Base-by-base conservation (phyloP, 1,140 invertebrate species). In the Drosophila chauvacae region DNA sequence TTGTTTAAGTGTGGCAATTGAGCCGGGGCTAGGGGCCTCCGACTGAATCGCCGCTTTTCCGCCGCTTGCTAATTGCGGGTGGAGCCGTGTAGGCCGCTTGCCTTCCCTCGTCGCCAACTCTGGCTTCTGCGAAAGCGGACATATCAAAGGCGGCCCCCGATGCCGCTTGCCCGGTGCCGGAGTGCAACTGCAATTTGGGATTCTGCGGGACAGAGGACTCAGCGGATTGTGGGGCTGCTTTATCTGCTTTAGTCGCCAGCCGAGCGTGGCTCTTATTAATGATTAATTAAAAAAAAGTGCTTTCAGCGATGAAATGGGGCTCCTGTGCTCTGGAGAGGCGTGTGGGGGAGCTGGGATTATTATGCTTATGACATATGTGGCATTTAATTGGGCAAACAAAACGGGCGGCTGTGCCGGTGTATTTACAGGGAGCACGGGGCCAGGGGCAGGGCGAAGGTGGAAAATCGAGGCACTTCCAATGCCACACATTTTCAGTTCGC, bases 331-430 rank as follows among this genome's bases (percentile, higher is more conserved):
- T 4, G 18, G 0, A 45, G 44, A 7, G 9, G 20, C 1, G 44
- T 16, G 51, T 0, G 30, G 41, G 33, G 30, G 16, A 13, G 18
- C 45, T 23, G 50, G n/a, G 51, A 53, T 55, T 74, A 70, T 77
- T 74, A 70, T 77, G 74, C 75, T 64, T 87, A 87, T 87, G 84
- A 87, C 85, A 90, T 84, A 90, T 90, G 78, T 90, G 75, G 85
- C 74, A 90, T 90, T 90, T 90, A 85, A 90, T 90, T 88, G 85
- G 84, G 75, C 85, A 81, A 90, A 90, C 81, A 81, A 85, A 90
- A 77, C 78, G 78, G 74, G 55, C 51, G 59, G 65, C 68, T 64
- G 73, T 76, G 70, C 72, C 77, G 73, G 79, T 77, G 55, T 58
- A 70, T 73, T 76, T 53, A 59, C 56, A 48, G 59, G 44, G 55